Evolutionary conservation across 2,797 vertebrate genomes (phyloP).

Genomic region (Denticeps clupeoides): DNA sequence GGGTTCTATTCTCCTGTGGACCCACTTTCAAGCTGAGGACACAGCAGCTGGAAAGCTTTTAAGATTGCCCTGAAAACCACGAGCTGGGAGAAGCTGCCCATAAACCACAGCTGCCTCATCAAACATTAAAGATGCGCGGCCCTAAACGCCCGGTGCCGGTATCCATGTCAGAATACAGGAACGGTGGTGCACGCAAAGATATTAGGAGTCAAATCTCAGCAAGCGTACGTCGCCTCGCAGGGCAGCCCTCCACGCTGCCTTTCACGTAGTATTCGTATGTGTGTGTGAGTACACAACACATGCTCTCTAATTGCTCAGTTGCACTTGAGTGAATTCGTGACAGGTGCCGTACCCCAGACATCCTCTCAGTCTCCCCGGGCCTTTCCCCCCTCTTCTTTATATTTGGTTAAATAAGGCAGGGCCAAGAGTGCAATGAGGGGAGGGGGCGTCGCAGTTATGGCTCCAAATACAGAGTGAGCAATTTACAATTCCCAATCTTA

Average conservation of each 20-base stretch:
- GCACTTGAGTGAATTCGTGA: slow-evolving; percentile 15
- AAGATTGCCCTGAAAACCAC: slow-evolving; percentile 32
- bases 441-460: not conserved
- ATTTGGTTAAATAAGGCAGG: not conserved
- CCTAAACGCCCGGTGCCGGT: not conserved
- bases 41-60: slow-evolving; percentile 42
- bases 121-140: not conserved
- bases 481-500: slow-evolving; percentile 8
- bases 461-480: not conserved
- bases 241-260: too few species aligned
- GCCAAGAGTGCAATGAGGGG: not conserved
- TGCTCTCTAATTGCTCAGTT: slow-evolving; percentile 22
- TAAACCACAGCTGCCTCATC: slow-evolving; percentile 7
- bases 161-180: not conserved
- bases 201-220: too few species aligned
- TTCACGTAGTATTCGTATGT: not conserved
- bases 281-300: slow-evolving; percentile 12
- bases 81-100: slow-evolving; percentile 10
- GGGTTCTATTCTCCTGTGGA: slow-evolving; percentile 35
- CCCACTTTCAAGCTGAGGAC: slow-evolving; percentile 23
- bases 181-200: too few species aligned
- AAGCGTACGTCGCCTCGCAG: too few species aligned
- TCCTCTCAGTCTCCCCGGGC: not conserved
- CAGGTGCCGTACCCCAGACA: slow-evolving; percentile 5
- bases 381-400: not conserved